phyloP scores from a whole-genome alignment of 2,888 invertebrate genomes.

The Terebella lapidaria region DNA sequence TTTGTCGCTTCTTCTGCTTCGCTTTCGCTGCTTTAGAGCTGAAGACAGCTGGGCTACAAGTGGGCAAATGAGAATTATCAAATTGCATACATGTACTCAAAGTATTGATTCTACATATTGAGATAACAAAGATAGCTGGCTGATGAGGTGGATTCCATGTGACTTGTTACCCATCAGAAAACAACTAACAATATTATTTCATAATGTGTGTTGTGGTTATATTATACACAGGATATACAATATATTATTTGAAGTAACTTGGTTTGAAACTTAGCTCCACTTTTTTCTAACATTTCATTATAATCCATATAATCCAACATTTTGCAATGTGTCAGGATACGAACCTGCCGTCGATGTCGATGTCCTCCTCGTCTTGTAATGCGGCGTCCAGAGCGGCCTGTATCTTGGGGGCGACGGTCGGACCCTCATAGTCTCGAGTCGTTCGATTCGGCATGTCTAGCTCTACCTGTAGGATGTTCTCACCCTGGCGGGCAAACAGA shows the following conservation, averaged over 20 bases:
- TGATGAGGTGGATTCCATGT: no score
- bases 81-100: neutral
- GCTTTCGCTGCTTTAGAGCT: neutral
- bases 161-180: no score
- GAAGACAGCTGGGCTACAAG: neutral
- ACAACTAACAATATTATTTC: neutral
- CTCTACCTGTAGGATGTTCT: slow-evolving; percentile 71
- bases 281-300: neutral
- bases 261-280: neutral
- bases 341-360: slow-evolving; percentile 51
- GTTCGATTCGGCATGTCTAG: slow-evolving; percentile 73
- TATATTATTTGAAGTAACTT: neutral
- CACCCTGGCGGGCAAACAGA: slow-evolving; percentile 56
- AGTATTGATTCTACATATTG: neutral
- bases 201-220: neutral
- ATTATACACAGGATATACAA: neutral
- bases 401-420: slow-evolving; percentile 68
- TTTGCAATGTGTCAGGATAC: neutral
- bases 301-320: neutral
- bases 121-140: no score
- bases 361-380: slow-evolving; percentile 59
- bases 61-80: neutral
- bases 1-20: slow-evolving; percentile 1
- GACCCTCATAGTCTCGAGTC: slow-evolving; percentile 70
- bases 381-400: slow-evolving; percentile 65